phyloP scores from a whole-genome alignment of 2,797 vertebrate species.

The Balearica regulorum region DNA sequence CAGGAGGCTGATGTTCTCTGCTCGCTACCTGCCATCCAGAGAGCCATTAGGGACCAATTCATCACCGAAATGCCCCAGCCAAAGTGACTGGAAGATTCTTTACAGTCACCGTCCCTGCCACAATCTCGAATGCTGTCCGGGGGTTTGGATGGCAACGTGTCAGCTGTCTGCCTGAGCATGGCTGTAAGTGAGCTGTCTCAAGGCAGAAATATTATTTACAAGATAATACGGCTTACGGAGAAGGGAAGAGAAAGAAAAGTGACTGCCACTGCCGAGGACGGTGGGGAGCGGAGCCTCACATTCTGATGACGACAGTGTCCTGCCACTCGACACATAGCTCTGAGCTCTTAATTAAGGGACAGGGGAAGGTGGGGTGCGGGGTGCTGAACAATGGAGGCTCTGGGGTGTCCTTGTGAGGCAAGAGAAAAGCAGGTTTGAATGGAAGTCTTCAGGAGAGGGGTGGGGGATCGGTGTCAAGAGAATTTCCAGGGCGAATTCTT shows the following conservation, averaged over 20 bases:
- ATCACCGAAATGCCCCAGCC: not conserved
- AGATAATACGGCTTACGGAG: not conserved
- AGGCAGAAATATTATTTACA: constrained; percentile 40
- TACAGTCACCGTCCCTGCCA: not conserved
- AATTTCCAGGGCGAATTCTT: not conserved
- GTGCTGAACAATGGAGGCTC: not conserved
- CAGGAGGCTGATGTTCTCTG: not conserved
- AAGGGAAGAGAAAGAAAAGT: not conserved
- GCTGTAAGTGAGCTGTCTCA: constrained; percentile 19
- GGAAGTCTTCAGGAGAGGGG: not conserved
- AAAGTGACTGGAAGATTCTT: not conserved
- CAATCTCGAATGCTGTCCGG: not conserved
- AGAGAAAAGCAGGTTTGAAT: not conserved
- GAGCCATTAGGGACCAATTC: not conserved
- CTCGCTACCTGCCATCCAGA: not conserved
- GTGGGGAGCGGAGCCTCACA: not conserved
- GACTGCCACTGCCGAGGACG: not conserved
- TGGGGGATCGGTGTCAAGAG: not conserved
- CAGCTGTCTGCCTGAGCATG: not conserved
- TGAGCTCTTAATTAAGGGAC: not conserved
- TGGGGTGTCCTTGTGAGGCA: accelerated
- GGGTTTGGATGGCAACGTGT: not conserved
- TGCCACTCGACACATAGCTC: not conserved
- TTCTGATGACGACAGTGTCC: not conserved
- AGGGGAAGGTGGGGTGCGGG: not conserved